Base-by-base conservation (phyloP, 2,113 vertebrate genomes). In the Vanacampus margaritifer region DNA sequence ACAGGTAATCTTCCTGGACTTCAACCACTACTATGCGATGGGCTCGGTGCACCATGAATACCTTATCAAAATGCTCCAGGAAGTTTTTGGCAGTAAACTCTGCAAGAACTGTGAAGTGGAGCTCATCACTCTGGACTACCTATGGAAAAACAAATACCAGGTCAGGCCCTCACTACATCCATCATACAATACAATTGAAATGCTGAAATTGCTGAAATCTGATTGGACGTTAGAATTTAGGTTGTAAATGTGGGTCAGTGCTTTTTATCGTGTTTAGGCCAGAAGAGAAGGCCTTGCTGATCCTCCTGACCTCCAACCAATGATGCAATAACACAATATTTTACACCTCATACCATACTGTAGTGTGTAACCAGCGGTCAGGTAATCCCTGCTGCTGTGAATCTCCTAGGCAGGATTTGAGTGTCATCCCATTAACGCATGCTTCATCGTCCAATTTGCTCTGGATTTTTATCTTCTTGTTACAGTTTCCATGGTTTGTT, bases 11-110 rank as follows among this genome's bases (percentile, higher is more conserved):
- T 96, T 99, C 76, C 80, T 99, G 80, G 97, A 98, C 88, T 99
- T 99, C 81, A 99, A 99, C 88, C 97, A 99, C 76, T 94, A 98
- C 85, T 99, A 99, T 0, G 96, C 94, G 48, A 98, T 99, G 97
- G 91, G 92, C 0, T 82, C 92, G n/a, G 82, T 87, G 68, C 96
- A 98, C 86, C 97, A 98, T 61, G 73, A 48, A 48, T 92, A 92
- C 86, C 89, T 99, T 76, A 90, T 95, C 75, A 81, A 57, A 73
- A 93, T 90, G 86, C 93, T 99, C 68, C 90, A 73, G 73, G 92
- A 96, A 43, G 93, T 93, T 14, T 98, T 99, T 85, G 93, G 93
- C 75, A 86, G 76, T 65, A 98, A 94, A 83, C 92, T 99, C 37
- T 98, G 95, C 80, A 85, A 68, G 0, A 80, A 90, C 71, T 89